Evolutionary conservation across 2,888 invertebrate species (phyloP), one percentile per base, ranked within the genome.

Genomic region (Trimorus sp.): DNA sequence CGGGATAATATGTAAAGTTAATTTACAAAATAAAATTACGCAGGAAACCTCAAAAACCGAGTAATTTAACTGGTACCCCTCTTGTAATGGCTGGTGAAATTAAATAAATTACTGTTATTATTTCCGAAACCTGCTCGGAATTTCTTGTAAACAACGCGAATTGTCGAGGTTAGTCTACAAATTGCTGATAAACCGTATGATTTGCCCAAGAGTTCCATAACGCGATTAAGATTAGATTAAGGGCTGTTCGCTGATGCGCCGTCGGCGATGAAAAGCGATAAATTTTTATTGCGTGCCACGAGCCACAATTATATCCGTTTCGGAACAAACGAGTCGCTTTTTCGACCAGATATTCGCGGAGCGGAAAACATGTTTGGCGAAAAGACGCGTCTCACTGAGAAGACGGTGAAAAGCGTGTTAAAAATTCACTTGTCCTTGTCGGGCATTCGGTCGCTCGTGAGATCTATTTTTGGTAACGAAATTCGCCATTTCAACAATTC

Each of bases 1-100:
- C n/a, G n/a, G n/a, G n/a, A n/a, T n/a, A n/a, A n/a, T n/a, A n/a
- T n/a, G n/a, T n/a, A n/a, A n/a, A n/a, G n/a, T n/a, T n/a, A n/a
- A n/a, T n/a, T 56, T 68, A 56, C 58, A 58, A 69, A 69, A 58
- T 69, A 68, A 68, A 68, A 69, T 69, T 69, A 58, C 38, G 56
- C 48, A 58, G 68, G 68, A 48, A 48, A 58, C 68, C 68, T 49
- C 68, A 58, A 37, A 26, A 69, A 69, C 48, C 68, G 49, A 58
- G 48, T 58, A 68, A 69, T 69, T 69, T 69, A 68, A 68, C 36
- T 37, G 56, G 16, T 56, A 45, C 42, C 9, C n/a, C 36, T 66
- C 54, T n/a, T 63, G 54, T 68, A 56, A 56, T 56, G 48, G 48
- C 36, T 42, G 26, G 14, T 56, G 56, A 56, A 68, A 56, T 68